Evolutionary conservation across 2,113 vertebrate genomes (phyloP).

Genomic region (Isurus oxyrinchus): DNA sequence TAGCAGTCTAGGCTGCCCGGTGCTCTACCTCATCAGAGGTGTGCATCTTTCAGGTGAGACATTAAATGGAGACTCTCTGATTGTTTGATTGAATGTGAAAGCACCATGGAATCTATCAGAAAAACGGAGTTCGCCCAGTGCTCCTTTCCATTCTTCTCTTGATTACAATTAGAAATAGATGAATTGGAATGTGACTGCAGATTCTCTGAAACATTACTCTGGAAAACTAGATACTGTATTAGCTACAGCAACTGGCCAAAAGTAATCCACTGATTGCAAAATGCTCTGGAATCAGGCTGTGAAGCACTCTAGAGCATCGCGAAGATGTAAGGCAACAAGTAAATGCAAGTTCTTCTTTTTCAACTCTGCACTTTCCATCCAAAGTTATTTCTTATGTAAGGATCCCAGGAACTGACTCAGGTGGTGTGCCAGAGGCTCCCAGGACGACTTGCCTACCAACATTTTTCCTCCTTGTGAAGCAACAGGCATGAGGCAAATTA

Average conservation of each 20-base stretch:
- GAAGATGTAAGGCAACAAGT: background rate
- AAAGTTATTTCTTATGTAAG: background rate
- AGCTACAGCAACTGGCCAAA: background rate
- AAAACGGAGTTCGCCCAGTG: background rate
- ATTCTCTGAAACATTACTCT: background rate
- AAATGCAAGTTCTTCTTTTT: background rate
- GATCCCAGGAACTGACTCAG: background rate
- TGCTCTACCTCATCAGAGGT: background rate
- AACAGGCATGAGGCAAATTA: background rate
- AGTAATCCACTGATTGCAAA: background rate
- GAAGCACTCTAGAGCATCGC: background rate
- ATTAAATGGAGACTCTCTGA: background rate
- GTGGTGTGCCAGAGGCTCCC: too few relatives aligned
- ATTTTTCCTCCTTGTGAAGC: too few relatives aligned
- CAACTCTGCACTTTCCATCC: background rate
- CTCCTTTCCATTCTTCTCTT: background rate
- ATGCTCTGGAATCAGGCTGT: background rate
- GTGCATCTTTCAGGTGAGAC: background rate
- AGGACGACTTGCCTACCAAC: too few relatives aligned
- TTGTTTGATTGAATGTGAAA: background rate
- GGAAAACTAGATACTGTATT: background rate
- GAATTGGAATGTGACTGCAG: background rate
- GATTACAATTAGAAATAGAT: background rate
- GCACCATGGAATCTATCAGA: background rate
- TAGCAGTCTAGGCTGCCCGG: background rate